Evolutionary conservation across 2,888 invertebrate species (phyloP).

Genomic region (Alcis repandata): DNA sequence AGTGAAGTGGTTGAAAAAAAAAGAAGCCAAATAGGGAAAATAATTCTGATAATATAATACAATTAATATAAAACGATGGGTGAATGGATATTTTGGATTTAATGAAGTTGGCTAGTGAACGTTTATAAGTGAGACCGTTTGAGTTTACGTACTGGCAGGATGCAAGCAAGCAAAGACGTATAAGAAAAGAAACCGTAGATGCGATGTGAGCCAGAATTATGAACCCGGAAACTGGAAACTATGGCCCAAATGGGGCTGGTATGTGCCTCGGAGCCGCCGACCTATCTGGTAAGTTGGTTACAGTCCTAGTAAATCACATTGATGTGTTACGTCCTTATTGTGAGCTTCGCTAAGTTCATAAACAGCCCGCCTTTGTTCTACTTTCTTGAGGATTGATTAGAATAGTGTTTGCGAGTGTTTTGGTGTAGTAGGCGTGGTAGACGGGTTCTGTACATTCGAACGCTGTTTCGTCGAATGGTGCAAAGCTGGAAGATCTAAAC

Average conservation of each 20-base stretch:
- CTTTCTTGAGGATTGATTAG: constrained; percentile 27
- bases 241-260: constrained; percentile 35
- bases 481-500: not conserved
- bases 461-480: not conserved
- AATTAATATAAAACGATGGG: too few species aligned
- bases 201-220: constrained; percentile 43
- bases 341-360: constrained; percentile 14
- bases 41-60: too few species aligned
- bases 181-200: constrained; percentile 30
- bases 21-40: too few species aligned
- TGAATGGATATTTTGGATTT: too few species aligned
- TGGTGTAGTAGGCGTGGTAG: not conserved
- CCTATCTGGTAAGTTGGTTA: constrained; percentile 25
- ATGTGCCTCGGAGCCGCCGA: constrained; percentile 19
- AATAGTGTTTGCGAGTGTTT: constrained; percentile 15
- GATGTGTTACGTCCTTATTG: constrained; percentile 32
- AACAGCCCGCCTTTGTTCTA: constrained; percentile 25
- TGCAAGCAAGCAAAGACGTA: not conserved
- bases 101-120: too few species aligned
- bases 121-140: too few species aligned
- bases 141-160: constrained; percentile 14
- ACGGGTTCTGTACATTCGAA: not conserved
- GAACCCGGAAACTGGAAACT: constrained; percentile 41
- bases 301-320: constrained; percentile 27
- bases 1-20: too few species aligned